phyloP scores from a whole-genome alignment of 2,113 vertebrate genomes.

The Perognathus longimembris region DNA sequence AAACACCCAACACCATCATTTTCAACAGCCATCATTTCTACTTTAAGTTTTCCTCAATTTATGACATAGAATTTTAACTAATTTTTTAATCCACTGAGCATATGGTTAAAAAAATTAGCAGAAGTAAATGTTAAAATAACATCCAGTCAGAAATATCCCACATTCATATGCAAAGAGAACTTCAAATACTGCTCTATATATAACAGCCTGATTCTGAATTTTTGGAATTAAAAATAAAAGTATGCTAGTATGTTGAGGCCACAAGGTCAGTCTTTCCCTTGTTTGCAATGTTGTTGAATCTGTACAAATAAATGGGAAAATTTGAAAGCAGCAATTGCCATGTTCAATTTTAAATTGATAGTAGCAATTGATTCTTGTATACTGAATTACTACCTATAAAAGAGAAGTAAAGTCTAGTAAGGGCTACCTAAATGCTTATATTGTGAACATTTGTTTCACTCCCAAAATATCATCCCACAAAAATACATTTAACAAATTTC shows the following conservation, averaged over 20 bases:
- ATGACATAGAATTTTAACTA: conserved; percentile 68
- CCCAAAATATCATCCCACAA: not conserved
- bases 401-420: not conserved
- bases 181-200: conserved; percentile 82
- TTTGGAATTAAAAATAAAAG: conserved; percentile 86
- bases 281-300: conserved; percentile 81
- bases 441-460: conserved; percentile 4
- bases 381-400: conserved; percentile 11
- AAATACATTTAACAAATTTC: not conserved
- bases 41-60: conserved; percentile 52
- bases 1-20: conserved; percentile 53
- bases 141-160: conserved; percentile 84
- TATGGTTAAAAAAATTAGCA: conserved; percentile 80
- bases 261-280: conserved; percentile 82
- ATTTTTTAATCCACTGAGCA: conserved; percentile 78
- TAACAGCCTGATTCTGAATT: conserved; percentile 81
- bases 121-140: conserved; percentile 81
- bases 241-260: conserved; percentile 80
- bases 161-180: conserved; percentile 82
- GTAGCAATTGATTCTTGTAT: not conserved
- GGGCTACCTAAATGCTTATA: not conserved
- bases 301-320: conserved; percentile 79
- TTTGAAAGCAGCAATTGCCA: conserved; percentile 45
- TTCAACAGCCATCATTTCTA: conserved; percentile 46
- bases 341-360: not conserved